These are phyloP conservation scores for Halcyon leucocephala DNA, from an alignment of 2,797 vertebrate species.

Conservation along the genomic window DNA sequence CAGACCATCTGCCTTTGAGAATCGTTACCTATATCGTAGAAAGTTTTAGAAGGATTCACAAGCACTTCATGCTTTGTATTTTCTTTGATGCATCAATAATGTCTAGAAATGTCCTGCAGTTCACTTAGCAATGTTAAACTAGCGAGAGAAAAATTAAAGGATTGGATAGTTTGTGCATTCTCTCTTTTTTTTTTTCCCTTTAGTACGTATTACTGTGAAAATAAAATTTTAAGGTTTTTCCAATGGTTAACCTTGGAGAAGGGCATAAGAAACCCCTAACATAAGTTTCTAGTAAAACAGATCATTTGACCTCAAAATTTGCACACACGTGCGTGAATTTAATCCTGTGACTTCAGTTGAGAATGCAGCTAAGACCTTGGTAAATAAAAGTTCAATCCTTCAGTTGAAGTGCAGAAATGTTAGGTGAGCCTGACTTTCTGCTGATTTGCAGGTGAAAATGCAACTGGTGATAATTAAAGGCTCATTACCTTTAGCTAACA, in stretches of 20 bases:
- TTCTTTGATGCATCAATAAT: neutral
- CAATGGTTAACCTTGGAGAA: neutral
- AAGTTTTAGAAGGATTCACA: neutral
- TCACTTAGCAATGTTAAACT: neutral
- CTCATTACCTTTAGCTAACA: constrained; percentile 55
- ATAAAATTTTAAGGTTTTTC: neutral
- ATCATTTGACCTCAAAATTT: neutral
- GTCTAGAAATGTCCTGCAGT: neutral
- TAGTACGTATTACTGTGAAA: neutral
- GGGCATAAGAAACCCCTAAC: neutral
- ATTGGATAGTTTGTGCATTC: neutral
- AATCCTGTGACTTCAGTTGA: neutral
- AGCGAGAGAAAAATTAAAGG: neutral
- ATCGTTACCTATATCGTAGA: neutral
- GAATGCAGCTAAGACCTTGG: neutral
- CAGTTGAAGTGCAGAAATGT: neutral
- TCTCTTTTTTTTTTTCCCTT: neutral
- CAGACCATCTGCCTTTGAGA: neutral
- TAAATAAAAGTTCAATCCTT: constrained; percentile 33
- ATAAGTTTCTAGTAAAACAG: neutral
- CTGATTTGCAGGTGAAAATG: constrained; percentile 59
- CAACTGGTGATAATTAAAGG: constrained; percentile 65
- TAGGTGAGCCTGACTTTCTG: neutral
- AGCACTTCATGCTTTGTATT: neutral
- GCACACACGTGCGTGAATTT: fast-evolving